Percentiles rank a stretch among this genome's conserved stretches.
Evolutionary conservation across 2,113 vertebrate species (phyloP).

Genomic region (Ammodytes dubius): DNA sequence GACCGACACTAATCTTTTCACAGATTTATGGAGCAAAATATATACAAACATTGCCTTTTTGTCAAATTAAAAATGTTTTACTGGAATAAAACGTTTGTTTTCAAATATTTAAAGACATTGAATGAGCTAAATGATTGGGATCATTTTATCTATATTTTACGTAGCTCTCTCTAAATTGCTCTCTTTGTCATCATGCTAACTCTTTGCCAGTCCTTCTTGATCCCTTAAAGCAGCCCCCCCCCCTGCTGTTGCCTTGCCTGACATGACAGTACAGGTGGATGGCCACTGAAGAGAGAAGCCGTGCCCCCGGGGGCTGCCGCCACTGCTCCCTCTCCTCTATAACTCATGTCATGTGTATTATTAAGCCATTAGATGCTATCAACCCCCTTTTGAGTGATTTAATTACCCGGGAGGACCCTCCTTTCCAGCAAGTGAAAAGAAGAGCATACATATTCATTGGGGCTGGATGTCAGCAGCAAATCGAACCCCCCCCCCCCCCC

Average conservation of each 20-base stretch:
- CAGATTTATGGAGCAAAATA: not conserved
- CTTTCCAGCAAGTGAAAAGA: conserved; percentile 68
- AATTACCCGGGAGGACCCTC: conserved; percentile 78
- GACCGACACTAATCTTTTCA: too few species aligned
- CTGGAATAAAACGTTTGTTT: not conserved
- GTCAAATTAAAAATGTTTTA: not conserved
- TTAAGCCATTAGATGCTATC: conserved; percentile 84
- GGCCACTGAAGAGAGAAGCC: conserved; percentile 60
- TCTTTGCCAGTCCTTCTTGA: not conserved
- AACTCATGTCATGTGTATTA: conserved; percentile 79
- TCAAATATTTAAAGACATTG: not conserved
- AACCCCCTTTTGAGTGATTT: conserved; percentile 71
- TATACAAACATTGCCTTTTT: not conserved
- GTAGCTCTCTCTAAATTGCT: not conserved
- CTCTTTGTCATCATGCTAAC: not conserved
- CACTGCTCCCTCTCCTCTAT: conserved; percentile 43
- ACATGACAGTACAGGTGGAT: conserved; percentile 65
- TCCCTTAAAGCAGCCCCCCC: conserved; percentile 5
- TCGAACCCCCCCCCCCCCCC: too few species aligned
- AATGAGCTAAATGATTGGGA: not conserved
- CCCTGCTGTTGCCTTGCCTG: conserved; percentile 37
- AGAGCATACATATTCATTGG: conserved; percentile 78
- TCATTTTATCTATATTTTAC: not conserved
- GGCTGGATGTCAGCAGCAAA: conserved; percentile 54
- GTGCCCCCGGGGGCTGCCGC: conserved; percentile 44